These are phyloP conservation scores for Caerostris darwini DNA, from an alignment of 1,140 invertebrate species.

Conservation along the genomic window DNA sequence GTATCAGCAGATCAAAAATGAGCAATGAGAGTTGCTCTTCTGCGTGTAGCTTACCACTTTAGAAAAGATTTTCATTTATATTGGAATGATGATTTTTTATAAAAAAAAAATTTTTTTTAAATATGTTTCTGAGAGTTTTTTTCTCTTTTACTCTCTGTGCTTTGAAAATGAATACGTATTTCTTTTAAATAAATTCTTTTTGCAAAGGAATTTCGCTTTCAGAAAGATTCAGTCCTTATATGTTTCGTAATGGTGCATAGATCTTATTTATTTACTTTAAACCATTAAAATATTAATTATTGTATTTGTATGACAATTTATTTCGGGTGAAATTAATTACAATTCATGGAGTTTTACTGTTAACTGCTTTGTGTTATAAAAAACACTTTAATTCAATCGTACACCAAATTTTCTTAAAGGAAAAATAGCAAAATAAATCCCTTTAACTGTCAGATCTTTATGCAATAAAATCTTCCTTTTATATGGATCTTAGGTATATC, in stretches of 20 bases:
- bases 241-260: background rate
- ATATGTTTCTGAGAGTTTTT: background rate
- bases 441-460: too few species aligned
- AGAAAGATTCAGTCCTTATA: background rate
- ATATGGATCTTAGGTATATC: too few species aligned
- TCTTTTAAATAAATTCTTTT: conserved; percentile 40
- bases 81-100: conserved; percentile 15
- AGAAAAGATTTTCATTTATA: conserved; percentile 22
- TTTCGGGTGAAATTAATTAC: too few species aligned
- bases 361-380: too few species aligned
- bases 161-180: conserved; percentile 55
- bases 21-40: conserved; percentile 27
- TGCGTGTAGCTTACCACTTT: background rate
- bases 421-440: too few species aligned
- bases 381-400: too few species aligned
- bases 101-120: background rate
- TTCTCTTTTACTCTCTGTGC: background rate
- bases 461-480: too few species aligned
- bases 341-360: too few species aligned
- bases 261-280: background rate
- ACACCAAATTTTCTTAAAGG: too few species aligned
- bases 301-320: background rate
- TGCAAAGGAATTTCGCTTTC: conserved; percentile 21
- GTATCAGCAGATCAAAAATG: conserved; percentile 66
- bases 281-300: conserved; percentile 28